These are phyloP conservation scores for Oncorhynchus keta DNA, from an alignment of 2,113 vertebrate genomes.

Conservation along the genomic window DNA sequence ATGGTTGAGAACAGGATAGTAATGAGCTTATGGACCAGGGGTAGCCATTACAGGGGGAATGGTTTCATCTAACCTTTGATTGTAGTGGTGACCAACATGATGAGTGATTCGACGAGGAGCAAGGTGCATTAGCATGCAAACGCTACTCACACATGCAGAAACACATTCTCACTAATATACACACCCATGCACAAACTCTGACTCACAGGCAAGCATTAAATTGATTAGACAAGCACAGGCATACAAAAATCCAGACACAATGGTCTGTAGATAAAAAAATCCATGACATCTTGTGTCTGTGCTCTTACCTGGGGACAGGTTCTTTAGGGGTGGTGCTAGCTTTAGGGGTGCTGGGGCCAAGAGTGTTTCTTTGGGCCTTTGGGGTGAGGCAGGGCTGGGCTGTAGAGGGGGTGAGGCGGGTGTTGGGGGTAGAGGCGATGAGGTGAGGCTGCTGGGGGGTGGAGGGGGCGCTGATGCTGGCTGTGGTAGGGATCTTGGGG, in stretches of 20 bases:
- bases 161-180: not conserved
- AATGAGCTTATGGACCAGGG: too few relatives aligned
- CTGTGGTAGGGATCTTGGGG: constrained; percentile 33
- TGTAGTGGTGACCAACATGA: too few relatives aligned
- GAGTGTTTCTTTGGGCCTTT: constrained; percentile 34
- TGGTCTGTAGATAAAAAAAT: too few relatives aligned
- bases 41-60: too few relatives aligned
- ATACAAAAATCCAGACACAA: not conserved
- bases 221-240: not conserved
- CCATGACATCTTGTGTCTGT: not conserved
- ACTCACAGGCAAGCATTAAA: not conserved
- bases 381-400: constrained; percentile 8
- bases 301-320: constrained; percentile 81
- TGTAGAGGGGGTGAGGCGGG: constrained; percentile 51
- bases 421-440: constrained; percentile 29
- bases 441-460: constrained; percentile 36
- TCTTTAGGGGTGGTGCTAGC: constrained; percentile 61
- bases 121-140: too few relatives aligned
- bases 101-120: too few relatives aligned
- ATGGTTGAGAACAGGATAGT: too few relatives aligned
- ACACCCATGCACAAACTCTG: not conserved
- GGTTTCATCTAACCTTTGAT: too few relatives aligned
- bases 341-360: constrained; percentile 55
- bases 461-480: constrained; percentile 46
- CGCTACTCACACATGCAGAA: too few relatives aligned